Conservation (phyloP, 2,888 invertebrate species). For the Pseudococcus longispinus region DNA sequence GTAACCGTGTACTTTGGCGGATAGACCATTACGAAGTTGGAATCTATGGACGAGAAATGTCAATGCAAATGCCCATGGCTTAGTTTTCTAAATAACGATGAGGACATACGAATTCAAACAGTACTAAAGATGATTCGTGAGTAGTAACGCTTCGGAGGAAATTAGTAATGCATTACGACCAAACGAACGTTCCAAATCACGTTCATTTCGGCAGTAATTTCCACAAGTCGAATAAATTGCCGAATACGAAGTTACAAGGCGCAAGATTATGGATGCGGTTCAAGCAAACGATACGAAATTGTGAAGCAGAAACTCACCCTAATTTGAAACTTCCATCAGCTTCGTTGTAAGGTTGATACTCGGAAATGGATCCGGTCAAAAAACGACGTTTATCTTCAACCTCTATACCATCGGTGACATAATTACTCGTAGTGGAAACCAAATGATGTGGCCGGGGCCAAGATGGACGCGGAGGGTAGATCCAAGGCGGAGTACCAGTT, state of each 20-base stretch:
- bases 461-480: conserved; percentile 15
- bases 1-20: conserved; percentile 42
- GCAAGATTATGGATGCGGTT: background rate
- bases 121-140: background rate
- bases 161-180: background rate
- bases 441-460: background rate
- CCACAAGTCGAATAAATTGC: background rate
- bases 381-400: background rate
- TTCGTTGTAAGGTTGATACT: conserved; percentile 40
- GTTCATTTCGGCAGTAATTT: background rate
- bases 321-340: conserved; percentile 40
- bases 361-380: background rate
- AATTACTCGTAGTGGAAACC: background rate
- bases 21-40: conserved; percentile 39
- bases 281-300: background rate
- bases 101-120: background rate
- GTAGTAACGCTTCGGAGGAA: background rate
- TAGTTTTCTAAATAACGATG: background rate
- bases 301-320: background rate
- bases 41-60: conserved; percentile 38
- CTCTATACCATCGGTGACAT: background rate
- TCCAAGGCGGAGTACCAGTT: background rate
- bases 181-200: background rate
- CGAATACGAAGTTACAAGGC: background rate
- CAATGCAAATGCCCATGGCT: conserved; percentile 2